phyloP scores from a whole-genome alignment of 2,113 vertebrate species.

The human region DNA sequence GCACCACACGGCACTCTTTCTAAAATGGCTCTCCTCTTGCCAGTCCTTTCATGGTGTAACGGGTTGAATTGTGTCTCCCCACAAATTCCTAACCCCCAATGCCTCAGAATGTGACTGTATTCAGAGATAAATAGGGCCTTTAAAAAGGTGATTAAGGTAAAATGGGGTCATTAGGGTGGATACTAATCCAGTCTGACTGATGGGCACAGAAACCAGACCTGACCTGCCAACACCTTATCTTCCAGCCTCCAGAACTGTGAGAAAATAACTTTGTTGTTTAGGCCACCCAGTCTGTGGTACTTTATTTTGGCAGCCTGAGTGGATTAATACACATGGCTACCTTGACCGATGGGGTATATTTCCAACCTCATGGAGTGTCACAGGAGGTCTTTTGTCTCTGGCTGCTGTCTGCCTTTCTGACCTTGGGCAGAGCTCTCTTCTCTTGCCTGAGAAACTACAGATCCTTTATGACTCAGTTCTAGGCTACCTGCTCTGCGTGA shows the following conservation, averaged over 20 bases:
- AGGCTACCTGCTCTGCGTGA: not conserved
- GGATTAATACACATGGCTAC: fast-evolving
- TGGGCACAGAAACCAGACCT: not conserved
- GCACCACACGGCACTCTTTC: not conserved
- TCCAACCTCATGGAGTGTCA: not conserved
- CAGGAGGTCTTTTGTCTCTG: not conserved
- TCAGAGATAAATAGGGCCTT: not conserved
- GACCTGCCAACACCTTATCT: not conserved
- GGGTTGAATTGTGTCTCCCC: not conserved
- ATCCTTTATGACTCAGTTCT: not conserved
- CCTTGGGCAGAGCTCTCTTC: not conserved
- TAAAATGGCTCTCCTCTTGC: not conserved
- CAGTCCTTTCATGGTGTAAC: fast-evolving
- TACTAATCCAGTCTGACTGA: not conserved
- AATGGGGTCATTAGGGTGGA: not conserved
- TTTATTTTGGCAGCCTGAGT: not conserved
- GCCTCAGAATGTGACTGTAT: not conserved
- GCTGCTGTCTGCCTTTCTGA: not conserved
- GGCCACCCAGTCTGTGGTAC: not conserved
- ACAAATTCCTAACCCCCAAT: no score
- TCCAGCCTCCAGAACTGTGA: not conserved
- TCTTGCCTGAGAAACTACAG: not conserved
- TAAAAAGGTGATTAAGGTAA: not conserved
- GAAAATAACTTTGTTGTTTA: not conserved
- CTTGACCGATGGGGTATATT: not conserved